A percentile compares a stretch with the other conserved stretches of the same genome.
phyloP scores from a whole-genome alignment of 2,113 vertebrate genomes.

The Thunnus thynnus region DNA sequence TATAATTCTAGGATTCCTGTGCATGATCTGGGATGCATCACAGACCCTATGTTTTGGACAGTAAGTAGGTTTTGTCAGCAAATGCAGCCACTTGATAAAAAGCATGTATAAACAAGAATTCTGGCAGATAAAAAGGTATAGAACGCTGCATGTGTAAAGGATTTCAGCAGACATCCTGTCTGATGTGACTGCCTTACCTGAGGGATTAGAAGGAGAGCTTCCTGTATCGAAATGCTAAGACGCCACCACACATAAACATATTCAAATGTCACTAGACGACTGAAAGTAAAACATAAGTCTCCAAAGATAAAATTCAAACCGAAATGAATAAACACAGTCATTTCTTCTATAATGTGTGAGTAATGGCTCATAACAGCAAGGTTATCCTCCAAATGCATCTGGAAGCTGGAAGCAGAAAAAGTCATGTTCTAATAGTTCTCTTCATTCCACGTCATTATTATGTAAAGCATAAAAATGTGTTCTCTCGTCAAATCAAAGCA shows the following conservation, averaged over 20 bases:
- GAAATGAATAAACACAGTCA: conserved; percentile 67
- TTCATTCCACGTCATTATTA: conserved; percentile 71
- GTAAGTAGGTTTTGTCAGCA: conserved; percentile 13
- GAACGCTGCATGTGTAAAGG: neutral
- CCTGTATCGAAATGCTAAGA: conserved; percentile 29
- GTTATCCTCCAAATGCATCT: conserved; percentile 63
- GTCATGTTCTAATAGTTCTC: conserved; percentile 62
- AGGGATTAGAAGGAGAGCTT: conserved; percentile 33
- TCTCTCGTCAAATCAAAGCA: conserved; percentile 81
- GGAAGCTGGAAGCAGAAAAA: conserved; percentile 47
- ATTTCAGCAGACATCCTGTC: conserved; percentile 15
- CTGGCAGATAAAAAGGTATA: conserved; percentile 7
- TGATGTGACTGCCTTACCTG: conserved; percentile 30
- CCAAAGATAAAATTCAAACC: conserved; percentile 61
- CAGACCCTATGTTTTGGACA: neutral
- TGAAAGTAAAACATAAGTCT: conserved; percentile 37
- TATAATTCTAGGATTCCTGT: neutral
- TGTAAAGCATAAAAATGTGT: conserved; percentile 75
- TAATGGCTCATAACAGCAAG: conserved; percentile 60
- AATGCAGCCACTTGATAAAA: conserved; percentile 22
- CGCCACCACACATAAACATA: conserved; percentile 31
- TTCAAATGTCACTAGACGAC: conserved; percentile 53
- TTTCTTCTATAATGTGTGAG: conserved; percentile 53
- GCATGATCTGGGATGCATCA: conserved; percentile 8
- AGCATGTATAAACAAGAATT: conserved; percentile 23